These are phyloP conservation scores for Lymantria monacha DNA, from an alignment of 2,888 invertebrate genomes.

Conservation along the genomic window DNA sequence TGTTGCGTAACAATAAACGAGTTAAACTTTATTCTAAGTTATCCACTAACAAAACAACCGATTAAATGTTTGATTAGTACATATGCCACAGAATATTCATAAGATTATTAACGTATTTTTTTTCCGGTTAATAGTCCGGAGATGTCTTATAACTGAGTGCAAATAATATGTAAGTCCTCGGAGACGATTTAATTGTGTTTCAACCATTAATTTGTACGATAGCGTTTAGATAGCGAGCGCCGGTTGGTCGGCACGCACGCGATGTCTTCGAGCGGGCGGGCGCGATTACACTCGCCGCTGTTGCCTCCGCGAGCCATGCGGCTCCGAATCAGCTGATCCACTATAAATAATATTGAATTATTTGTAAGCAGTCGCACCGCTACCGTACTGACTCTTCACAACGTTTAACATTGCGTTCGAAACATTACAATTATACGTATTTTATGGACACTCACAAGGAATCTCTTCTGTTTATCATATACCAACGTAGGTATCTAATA, in stretches of 20 bases:
- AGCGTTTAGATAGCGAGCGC: conserved; percentile 33
- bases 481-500: neutral
- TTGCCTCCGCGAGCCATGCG: conserved; percentile 20
- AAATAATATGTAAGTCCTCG: conserved; percentile 26
- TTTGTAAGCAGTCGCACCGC: conserved; percentile 57
- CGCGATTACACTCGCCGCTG: conserved; percentile 22
- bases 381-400: conserved; percentile 1
- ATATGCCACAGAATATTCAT: conserved; percentile 15
- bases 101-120: conserved; percentile 19
- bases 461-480: neutral
- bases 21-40: conserved; percentile 4
- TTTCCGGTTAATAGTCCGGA: conserved; percentile 34
- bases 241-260: conserved; percentile 8
- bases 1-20: conserved; percentile 25
- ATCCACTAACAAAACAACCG: conserved; percentile 18
- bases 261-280: conserved; percentile 19
- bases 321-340: conserved; percentile 67
- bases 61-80: conserved; percentile 6
- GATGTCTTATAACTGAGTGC: conserved; percentile 35
- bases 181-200: conserved; percentile 54
- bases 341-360: conserved; percentile 78
- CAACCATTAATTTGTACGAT: conserved; percentile 43
- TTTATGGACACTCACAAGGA: neutral
- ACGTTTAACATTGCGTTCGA: neutral
- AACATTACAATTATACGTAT: neutral